These are phyloP conservation scores for Tanytarsus gracilentus DNA, from an alignment of 2,888 invertebrate genomes.

Conservation along the genomic window DNA sequence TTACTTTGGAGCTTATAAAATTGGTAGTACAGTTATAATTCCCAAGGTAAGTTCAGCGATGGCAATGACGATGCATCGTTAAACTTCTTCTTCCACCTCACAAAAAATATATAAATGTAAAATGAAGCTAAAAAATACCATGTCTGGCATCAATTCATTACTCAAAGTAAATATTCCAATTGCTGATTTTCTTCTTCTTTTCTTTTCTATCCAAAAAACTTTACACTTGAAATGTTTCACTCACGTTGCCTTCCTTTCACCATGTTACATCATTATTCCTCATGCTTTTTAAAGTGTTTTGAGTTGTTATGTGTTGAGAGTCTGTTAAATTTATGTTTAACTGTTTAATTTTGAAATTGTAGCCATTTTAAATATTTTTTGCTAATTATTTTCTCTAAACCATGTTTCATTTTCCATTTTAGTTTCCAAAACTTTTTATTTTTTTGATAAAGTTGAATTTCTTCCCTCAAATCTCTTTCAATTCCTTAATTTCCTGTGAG, in stretches of 20 bases:
- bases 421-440: no score
- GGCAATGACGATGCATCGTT: constrained; percentile 13
- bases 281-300: neutral
- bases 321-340: no score
- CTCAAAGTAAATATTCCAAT: constrained; percentile 25
- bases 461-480: neutral
- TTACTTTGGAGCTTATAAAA: constrained; percentile 29
- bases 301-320: neutral
- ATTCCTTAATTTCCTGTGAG: neutral
- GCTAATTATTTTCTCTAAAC: no score
- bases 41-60: constrained; percentile 28
- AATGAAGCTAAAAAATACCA: constrained; percentile 25
- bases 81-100: neutral
- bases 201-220: no score
- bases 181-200: no score
- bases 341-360: no score
- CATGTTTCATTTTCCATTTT: no score
- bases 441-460: no score
- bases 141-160: constrained; percentile 23
- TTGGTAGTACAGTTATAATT: constrained; percentile 29
- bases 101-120: neutral
- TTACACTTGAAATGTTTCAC: no score
- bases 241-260: neutral
- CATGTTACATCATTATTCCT: neutral
- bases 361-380: no score